These are phyloP conservation scores for Diphyllodes magnificus DNA, from an alignment of 2,113 vertebrate genomes.

Conservation along the genomic window DNA sequence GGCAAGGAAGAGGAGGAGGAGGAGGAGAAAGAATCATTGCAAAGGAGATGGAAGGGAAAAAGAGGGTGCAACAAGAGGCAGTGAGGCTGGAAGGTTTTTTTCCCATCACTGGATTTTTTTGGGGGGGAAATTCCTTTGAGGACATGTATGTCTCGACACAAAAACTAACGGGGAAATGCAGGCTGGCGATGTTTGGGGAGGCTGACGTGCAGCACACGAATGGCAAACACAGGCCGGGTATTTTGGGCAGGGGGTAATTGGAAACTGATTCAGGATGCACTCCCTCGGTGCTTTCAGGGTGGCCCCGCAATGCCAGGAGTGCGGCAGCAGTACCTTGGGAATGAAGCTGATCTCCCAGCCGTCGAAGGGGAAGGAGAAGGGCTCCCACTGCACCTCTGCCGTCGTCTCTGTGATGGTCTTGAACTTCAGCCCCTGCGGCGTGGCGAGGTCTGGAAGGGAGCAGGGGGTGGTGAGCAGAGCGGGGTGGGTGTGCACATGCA, in stretches of 20 bases:
- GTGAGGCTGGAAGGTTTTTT: neutral
- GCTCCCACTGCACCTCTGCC: slow-evolving; percentile 93
- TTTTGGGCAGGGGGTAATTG: neutral
- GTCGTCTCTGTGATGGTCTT: slow-evolving; percentile 95
- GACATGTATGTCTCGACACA: neutral
- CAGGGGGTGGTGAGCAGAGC: neutral
- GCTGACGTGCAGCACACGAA: neutral
- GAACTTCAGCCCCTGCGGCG: slow-evolving; percentile 88
- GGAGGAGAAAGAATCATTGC: neutral
- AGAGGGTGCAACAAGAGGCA: neutral
- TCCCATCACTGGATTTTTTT: neutral
- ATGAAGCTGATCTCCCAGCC: slow-evolving; percentile 99
- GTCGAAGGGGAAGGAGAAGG: slow-evolving; percentile 90
- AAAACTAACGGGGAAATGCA: neutral
- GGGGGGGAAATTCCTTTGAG: neutral
- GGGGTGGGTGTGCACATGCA: accelerated
- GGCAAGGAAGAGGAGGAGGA: neutral
- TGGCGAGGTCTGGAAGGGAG: slow-evolving; percentile 88
- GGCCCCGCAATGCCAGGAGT: accelerated
- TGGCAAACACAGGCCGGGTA: neutral
- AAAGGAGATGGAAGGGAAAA: neutral
- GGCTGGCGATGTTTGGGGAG: neutral
- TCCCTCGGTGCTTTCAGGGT: neutral
- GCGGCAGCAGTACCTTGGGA: slow-evolving; percentile 81
- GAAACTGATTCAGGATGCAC: neutral